Evolutionary conservation across 2,888 invertebrate species (phyloP).

Genomic region (Trissoscelio sp.): DNA sequence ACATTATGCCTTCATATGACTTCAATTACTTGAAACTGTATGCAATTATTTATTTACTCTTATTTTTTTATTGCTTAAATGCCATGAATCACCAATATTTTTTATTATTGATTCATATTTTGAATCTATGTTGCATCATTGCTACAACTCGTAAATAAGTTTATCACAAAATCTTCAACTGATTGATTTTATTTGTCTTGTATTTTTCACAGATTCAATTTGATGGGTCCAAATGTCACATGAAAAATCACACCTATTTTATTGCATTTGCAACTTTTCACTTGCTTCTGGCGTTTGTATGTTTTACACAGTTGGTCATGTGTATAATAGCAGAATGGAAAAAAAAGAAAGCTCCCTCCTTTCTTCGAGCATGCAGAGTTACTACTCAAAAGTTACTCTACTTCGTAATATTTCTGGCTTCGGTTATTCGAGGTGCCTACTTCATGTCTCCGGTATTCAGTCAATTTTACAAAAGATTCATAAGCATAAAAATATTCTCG

Average conservation of each 20-base stretch:
- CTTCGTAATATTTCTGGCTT: conserved; percentile 93
- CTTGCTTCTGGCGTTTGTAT: conserved; percentile 92
- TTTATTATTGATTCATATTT: neutral
- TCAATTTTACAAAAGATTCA: no score
- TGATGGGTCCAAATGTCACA: conserved; percentile 92
- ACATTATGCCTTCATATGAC: no score
- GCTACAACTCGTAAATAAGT: neutral
- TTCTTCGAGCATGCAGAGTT: conserved; percentile 92
- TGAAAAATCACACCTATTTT: conserved; percentile 92
- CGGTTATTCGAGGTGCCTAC: conserved; percentile 93
- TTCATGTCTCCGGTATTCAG: conserved; percentile 95
- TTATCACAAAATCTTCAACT: neutral
- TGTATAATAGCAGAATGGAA: conserved; percentile 93
- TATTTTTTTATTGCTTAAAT: no score
- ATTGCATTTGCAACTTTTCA: conserved; percentile 87
- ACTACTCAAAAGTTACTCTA: conserved; percentile 96
- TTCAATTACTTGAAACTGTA: no score
- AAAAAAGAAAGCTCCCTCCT: conserved; percentile 91
- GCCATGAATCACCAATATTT: neutral
- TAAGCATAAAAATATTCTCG: neutral
- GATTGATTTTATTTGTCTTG: neutral
- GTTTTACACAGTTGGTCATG: conserved; percentile 92
- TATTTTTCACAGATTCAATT: conserved; percentile 86
- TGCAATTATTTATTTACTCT: no score
- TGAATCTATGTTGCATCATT: neutral